Evolutionary conservation across 23 tunicate species (phyloP).

Genomic region (Oikopleura dioica): DNA sequence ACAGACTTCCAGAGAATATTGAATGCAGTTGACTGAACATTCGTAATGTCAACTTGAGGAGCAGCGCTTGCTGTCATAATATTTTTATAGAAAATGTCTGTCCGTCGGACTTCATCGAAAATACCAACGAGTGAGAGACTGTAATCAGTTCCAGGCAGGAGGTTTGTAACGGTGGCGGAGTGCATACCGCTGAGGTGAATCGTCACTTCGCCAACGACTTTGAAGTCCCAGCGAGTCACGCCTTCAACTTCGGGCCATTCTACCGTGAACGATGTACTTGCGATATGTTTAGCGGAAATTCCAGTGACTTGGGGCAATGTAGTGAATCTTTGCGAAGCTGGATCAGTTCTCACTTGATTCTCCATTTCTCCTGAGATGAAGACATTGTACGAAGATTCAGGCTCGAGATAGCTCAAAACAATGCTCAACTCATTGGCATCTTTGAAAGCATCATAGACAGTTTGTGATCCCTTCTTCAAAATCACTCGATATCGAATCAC

Average conservation of each 20-base stretch:
- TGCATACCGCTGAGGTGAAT: neutral
- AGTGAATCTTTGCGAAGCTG: neutral
- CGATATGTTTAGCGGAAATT: neutral
- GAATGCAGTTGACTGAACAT: slow-evolving; percentile 1
- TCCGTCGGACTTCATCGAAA: neutral
- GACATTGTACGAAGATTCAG: too few relatives aligned
- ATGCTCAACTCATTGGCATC: too few relatives aligned
- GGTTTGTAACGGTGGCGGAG: neutral
- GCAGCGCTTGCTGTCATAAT: neutral
- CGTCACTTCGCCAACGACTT: neutral
- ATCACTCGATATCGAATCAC: neutral
- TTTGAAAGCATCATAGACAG: too few relatives aligned
- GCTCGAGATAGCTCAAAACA: too few relatives aligned
- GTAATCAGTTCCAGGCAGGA: neutral
- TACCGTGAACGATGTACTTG: neutral
- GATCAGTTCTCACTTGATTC: neutral
- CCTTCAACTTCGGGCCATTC: neutral
- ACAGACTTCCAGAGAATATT: neutral
- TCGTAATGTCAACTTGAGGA: neutral
- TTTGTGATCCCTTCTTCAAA: too few relatives aligned
- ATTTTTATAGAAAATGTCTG: neutral
- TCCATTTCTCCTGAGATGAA: too few relatives aligned
- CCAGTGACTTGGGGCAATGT: neutral
- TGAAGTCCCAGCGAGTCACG: neutral
- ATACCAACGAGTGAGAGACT: neutral